Evolutionary conservation across 2,888 invertebrate species (phyloP), one percentile per base, ranked within the genome.

Genomic region (Luperina testacea): DNA sequence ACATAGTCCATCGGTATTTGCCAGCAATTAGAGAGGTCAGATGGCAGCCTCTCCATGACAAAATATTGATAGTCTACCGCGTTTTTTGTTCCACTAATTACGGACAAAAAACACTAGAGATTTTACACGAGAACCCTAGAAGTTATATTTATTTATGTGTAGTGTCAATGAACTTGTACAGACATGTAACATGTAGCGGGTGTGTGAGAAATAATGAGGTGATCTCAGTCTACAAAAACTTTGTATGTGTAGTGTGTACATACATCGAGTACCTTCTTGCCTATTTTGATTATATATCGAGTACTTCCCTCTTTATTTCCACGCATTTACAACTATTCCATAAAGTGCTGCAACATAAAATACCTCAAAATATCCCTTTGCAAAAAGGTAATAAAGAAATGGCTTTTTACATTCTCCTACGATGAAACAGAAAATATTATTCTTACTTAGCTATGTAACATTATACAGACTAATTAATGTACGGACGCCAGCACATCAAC

Each of bases 181-280:
- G 74, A 84, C 78, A 48, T 84, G 77, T 72, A 81, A 84, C 73
- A 53, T 74, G 69, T 78, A 72, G 78, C 74, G 61, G 78, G 78
- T 67, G 57, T 81, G 69, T 78, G 83, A 73, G 65, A 80, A 73
- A 59, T 77, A 75, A 69, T 69, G 51, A 72, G 84, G 75, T 84
- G 84, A 84, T 81, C 75, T 84, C 84, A 84, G 53, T 32, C 17
- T 63, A 67, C 42, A 84, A 84, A 84, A 84, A 81, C 32, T 57
- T 20, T 69, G 57, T 69, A 27, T 32, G n/a, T 70, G 59, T 67
- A 38, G 48, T 75, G 32, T 75, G 59, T 59, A 73, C 32, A 24
- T 48, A 81, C 61, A 65, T 63, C 17, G 73, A 57, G 27, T 27
- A 69, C 48, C 38, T 53, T 24, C 24, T 57, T 57, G 57, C 6